A percentile compares a stretch with the other conserved stretches of the same genome.
These are phyloP conservation scores for Temnothorax nylanderi DNA, from an alignment of 1,140 invertebrate species.

Conservation along the genomic window DNA sequence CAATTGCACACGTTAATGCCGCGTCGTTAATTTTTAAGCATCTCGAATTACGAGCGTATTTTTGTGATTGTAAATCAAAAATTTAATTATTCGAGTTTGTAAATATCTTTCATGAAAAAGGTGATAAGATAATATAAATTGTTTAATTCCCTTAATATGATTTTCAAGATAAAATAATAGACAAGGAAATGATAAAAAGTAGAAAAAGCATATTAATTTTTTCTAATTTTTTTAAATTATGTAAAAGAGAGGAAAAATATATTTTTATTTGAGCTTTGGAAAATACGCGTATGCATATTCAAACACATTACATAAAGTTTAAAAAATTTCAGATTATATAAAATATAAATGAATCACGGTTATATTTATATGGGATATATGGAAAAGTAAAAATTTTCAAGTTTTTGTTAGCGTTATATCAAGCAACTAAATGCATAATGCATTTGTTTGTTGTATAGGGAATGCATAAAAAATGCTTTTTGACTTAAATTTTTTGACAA, in stretches of 20 bases:
- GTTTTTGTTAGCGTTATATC: background rate
- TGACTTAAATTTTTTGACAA: background rate
- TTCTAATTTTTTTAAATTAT: background rate
- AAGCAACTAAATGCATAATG: background rate
- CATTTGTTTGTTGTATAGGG: background rate
- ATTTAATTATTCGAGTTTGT: background rate
- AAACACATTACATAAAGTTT: background rate
- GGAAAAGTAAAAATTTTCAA: background rate
- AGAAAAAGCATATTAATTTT: background rate
- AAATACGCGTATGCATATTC: background rate
- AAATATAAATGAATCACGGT: background rate
- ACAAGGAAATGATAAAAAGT: background rate
- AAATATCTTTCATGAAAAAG: background rate
- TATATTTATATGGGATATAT: background rate
- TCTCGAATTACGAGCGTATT: background rate
- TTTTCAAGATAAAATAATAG: background rate
- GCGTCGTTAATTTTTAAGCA: constrained; percentile 33
- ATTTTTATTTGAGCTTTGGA: background rate
- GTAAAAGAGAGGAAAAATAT: background rate
- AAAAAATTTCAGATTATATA: background rate
- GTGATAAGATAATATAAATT: background rate
- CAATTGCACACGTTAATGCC: constrained; percentile 39
- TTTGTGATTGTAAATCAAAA: constrained; percentile 3
- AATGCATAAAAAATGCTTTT: background rate
- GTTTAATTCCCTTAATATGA: background rate